A percentile compares a stretch with the other conserved stretches of the same genome.
phyloP scores from a whole-genome alignment of 2,888 invertebrate genomes.

The Chloromyia formosa region DNA sequence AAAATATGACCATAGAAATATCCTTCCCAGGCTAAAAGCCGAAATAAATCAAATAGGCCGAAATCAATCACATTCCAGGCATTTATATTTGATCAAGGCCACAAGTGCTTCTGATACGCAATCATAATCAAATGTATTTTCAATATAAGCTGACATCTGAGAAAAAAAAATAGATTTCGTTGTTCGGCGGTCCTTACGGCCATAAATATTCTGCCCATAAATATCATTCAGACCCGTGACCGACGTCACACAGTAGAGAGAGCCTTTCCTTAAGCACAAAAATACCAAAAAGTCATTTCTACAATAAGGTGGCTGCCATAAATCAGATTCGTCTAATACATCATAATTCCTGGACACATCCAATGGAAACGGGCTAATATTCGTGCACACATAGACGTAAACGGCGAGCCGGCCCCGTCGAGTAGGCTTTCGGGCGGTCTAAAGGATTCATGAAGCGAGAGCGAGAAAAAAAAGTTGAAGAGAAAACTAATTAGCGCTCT shows the following conservation, averaged over 20 bases:
- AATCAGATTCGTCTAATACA: conserved; percentile 41
- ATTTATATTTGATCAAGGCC: conserved; percentile 10
- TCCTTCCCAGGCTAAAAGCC: too few species aligned
- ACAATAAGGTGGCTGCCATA: conserved; percentile 42
- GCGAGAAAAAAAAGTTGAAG: neutral
- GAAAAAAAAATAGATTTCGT: neutral
- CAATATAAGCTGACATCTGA: conserved; percentile 4
- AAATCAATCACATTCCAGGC: conserved; percentile 3
- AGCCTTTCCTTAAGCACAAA: neutral
- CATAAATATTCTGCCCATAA: conserved; percentile 35
- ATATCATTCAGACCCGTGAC: conserved; percentile 14
- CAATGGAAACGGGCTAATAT: conserved; percentile 4
- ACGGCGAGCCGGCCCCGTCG: neutral
- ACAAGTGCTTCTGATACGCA: conserved; percentile 10
- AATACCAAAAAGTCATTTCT: conserved; percentile 40
- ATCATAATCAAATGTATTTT: conserved; percentile 10
- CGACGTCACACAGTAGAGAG: neutral
- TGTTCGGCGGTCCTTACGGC: neutral
- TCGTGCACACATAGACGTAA: neutral
- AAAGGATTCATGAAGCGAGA: neutral
- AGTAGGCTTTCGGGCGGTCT: neutral
- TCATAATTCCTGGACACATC: conserved; percentile 39
- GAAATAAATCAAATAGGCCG: neutral
- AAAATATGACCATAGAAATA: too few species aligned
- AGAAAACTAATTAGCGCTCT: conserved; percentile 41